Percentiles rank a stretch among this genome's conserved stretches.
Evolutionary conservation across 2,797 vertebrate species (phyloP).

Genomic region (Brotula barbata): DNA sequence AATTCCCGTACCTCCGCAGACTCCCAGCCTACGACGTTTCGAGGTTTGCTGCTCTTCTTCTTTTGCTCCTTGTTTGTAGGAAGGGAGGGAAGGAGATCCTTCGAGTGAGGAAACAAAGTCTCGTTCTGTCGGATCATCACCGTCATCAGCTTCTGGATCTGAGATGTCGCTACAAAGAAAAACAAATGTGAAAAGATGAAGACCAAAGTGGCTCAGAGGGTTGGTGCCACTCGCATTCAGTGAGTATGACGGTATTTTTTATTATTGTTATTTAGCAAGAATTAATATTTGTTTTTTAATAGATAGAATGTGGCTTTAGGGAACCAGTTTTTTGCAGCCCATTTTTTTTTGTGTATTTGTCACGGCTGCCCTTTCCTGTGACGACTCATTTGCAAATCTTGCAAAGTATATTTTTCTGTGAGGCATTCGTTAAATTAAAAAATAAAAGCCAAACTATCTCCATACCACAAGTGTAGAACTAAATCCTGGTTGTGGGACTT

Average conservation of each 20-base stretch:
- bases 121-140: slow-evolving; percentile 92
- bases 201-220: slow-evolving; percentile 10
- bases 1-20: slow-evolving; percentile 78
- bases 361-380: too few species aligned
- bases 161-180: slow-evolving; percentile 84
- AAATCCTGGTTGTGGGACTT: too few species aligned
- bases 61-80: slow-evolving; percentile 71
- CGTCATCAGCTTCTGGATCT: slow-evolving; percentile 95
- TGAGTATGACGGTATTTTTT: too few species aligned
- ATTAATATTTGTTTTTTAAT: too few species aligned
- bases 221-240: not conserved
- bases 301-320: too few species aligned
- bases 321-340: too few species aligned
- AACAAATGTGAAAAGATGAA: slow-evolving; percentile 35
- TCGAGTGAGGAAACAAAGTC: slow-evolving; percentile 85
- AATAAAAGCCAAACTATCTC: too few species aligned
- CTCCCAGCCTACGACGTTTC: slow-evolving; percentile 95
- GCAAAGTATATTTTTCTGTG: too few species aligned
- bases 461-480: too few species aligned
- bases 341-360: too few species aligned
- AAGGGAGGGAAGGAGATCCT: slow-evolving; percentile 79
- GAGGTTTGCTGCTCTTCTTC: slow-evolving; percentile 80
- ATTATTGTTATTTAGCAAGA: not conserved
- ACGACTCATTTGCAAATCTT: too few species aligned
- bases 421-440: too few species aligned